These are phyloP conservation scores for Balearica regulorum DNA, from an alignment of 2,797 vertebrate genomes.

Conservation along the genomic window DNA sequence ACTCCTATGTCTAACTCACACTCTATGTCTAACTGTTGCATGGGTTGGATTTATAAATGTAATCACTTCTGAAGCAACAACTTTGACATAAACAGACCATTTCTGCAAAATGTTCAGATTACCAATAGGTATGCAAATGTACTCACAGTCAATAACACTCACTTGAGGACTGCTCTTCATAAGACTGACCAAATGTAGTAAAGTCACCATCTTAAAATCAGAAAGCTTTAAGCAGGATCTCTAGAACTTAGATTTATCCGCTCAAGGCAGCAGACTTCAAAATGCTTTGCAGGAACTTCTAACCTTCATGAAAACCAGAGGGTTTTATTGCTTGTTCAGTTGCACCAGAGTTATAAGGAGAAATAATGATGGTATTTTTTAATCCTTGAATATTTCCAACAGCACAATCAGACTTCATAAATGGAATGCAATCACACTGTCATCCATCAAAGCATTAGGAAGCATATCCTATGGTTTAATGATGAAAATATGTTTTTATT, in stretches of 20 bases:
- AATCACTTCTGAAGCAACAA: neutral
- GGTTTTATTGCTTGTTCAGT: neutral
- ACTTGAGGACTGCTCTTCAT: neutral
- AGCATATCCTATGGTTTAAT: neutral
- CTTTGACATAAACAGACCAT: neutral
- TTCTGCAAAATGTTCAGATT: neutral
- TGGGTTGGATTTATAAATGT: neutral
- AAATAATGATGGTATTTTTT: neutral
- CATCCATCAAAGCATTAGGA: neutral
- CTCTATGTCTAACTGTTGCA: neutral
- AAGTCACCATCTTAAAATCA: neutral
- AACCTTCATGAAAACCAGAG: neutral
- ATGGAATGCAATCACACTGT: neutral
- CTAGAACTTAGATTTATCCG: neutral
- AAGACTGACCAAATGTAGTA: neutral
- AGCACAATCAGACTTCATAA: neutral
- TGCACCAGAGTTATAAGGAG: neutral
- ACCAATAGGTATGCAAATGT: neutral
- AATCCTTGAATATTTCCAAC: neutral
- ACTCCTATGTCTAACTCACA: neutral
- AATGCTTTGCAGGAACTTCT: neutral
- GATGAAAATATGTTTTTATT: neutral
- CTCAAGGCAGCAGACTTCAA: neutral
- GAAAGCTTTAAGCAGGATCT: neutral
- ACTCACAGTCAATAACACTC: neutral